These are phyloP conservation scores for Ostrea denselamellosa DNA, from an alignment of 1,140 invertebrate genomes.

Conservation along the genomic window DNA sequence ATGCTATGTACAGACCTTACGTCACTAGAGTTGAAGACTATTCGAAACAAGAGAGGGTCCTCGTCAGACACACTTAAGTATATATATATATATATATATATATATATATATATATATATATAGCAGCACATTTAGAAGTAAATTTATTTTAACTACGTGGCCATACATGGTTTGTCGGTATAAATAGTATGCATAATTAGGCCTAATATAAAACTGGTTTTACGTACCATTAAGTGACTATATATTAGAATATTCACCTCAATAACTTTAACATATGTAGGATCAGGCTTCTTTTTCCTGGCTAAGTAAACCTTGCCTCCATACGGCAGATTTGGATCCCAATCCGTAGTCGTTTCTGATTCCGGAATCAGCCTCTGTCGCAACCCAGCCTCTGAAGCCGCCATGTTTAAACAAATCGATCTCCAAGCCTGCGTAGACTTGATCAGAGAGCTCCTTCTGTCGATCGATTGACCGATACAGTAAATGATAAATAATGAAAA, in stretches of 20 bases:
- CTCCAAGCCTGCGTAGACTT: neutral
- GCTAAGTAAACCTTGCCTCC: slow-evolving; percentile 80
- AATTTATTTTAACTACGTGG: too few species aligned
- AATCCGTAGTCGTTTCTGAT: slow-evolving; percentile 66
- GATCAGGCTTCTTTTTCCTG: slow-evolving; percentile 79
- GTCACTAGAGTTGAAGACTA: too few species aligned
- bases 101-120: too few species aligned
- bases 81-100: too few species aligned
- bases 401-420: slow-evolving; percentile 54
- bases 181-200: too few species aligned
- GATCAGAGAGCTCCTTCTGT: neutral
- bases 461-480: neutral
- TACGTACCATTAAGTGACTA: too few species aligned
- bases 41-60: too few species aligned
- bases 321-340: slow-evolving; percentile 78
- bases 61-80: too few species aligned
- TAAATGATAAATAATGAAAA: neutral
- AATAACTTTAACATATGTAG: slow-evolving; percentile 69
- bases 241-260: slow-evolving; percentile 69
- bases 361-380: slow-evolving; percentile 60
- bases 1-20: too few species aligned
- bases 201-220: too few species aligned
- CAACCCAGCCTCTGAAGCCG: slow-evolving; percentile 52
- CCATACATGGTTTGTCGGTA: too few species aligned
- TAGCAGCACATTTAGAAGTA: too few species aligned